phyloP scores from a whole-genome alignment of 2,888 invertebrate species.

The Xestoiulus laeticollis region DNA sequence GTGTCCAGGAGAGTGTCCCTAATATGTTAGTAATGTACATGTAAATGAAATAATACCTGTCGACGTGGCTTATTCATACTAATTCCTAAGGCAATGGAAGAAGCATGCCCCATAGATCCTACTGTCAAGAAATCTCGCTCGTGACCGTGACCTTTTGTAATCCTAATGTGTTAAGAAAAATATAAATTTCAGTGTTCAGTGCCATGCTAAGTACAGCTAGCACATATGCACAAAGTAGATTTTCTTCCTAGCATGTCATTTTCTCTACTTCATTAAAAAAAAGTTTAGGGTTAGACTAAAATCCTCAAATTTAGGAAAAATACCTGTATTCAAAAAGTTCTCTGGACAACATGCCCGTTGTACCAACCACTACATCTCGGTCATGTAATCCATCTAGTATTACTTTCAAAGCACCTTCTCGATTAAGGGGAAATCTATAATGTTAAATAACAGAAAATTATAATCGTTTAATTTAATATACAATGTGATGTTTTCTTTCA shows the following conservation, averaged over 20 bases:
- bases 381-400: constrained; percentile 62
- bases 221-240: not conserved
- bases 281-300: too few relatives aligned
- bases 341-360: constrained; percentile 66
- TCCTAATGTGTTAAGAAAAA: constrained; percentile 58
- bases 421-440: constrained; percentile 60
- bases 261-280: not conserved
- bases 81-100: constrained; percentile 65
- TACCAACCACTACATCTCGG: constrained; percentile 64
- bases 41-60: constrained; percentile 6
- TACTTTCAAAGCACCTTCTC: constrained; percentile 63
- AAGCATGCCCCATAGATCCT: constrained; percentile 66
- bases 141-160: constrained; percentile 63
- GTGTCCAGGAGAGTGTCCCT: too few relatives aligned
- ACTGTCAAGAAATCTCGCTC: constrained; percentile 66
- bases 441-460: not conserved
- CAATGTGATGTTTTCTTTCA: too few relatives aligned
- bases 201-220: not conserved
- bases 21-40: too few relatives aligned
- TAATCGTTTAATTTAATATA: not conserved
- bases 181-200: not conserved
- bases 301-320: not conserved
- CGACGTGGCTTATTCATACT: constrained; percentile 62
- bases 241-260: not conserved
- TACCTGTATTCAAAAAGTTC: constrained; percentile 66